Conservation (phyloP, 2,888 invertebrate species). For the Mythimna pallens region DNA sequence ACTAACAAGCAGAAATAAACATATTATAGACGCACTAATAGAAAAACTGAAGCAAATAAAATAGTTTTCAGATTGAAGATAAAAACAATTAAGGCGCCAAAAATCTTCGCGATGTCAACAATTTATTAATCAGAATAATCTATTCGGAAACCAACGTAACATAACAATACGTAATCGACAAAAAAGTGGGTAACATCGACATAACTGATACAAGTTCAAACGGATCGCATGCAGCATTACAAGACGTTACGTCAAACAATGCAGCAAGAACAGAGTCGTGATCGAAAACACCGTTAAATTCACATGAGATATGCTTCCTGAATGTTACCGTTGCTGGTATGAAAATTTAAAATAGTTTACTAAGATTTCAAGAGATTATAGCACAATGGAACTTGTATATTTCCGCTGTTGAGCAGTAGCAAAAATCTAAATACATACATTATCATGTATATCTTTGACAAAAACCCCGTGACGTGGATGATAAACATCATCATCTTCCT, state of each 20-base stretch:
- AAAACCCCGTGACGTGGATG: too few species aligned
- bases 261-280: slow-evolving; percentile 68
- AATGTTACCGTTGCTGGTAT: slow-evolving; percentile 41
- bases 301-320: slow-evolving; percentile 73
- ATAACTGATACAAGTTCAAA: slow-evolving; percentile 65
- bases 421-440: too few species aligned
- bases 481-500: too few species aligned
- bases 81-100: slow-evolving; percentile 1
- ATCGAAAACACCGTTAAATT: slow-evolving; percentile 76
- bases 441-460: too few species aligned
- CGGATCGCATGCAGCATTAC: slow-evolving; percentile 61
- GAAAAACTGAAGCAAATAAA: background rate
- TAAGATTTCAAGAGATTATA: slow-evolving; percentile 14
- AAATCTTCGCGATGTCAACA: slow-evolving; percentile 20
- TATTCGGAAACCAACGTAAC: slow-evolving; percentile 34
- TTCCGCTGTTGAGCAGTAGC: slow-evolving; percentile 1
- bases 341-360: slow-evolving; percentile 16
- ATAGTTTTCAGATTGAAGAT: background rate
- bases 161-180: slow-evolving; percentile 55
- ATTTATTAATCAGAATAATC: slow-evolving; percentile 31
- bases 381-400: background rate
- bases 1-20: too few species aligned
- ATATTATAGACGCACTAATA: background rate
- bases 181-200: slow-evolving; percentile 45
- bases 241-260: slow-evolving; percentile 73